Base-by-base conservation (phyloP, 2,888 invertebrate species). In the Chloromyia formosa region DNA sequence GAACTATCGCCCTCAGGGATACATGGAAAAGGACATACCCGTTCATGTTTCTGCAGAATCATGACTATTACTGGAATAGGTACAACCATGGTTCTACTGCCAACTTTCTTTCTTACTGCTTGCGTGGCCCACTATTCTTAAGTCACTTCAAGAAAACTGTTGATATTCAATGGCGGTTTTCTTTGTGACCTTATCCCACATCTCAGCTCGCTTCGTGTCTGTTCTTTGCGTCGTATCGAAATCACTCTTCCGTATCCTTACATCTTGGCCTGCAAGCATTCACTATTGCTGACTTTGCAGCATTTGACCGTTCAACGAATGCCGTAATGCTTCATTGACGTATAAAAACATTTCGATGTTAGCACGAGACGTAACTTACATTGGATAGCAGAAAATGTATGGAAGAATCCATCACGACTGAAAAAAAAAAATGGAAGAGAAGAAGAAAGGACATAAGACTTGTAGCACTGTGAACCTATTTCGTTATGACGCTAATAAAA, bases 341-440 rank as follows among this genome's bases (percentile, higher is more conserved):
- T 69, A 69, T 69, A 69, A 53, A 54, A 69, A 66, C 45, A 66
- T 66, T 66, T 66, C 49, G 35, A 66, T 49, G 66, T 35, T 35
- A 49, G 5, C 62, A 62, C 40, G 35, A 62, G 40, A 14, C 62
- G 16, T 10, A 35, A 62, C 27, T 4, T 35, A 35, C 20, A 49
- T 22, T 49, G 45, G 18, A 18, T 14, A 27, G 68, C 27, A 14
- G 54, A 53, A 54, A 5, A 23, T n/a, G 22, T 35, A 35, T 10
- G 22, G 20, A 35, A 66, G 20, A 62, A 62, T 18, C 23, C 23
- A 23, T 60, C 60, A 14, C 10, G 60, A 23, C 60, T 60, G 9
- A 60, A n/a, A 23, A 20, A 23, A 23, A 60, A 60, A 23, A 23
- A 60, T 14, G 60, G 14, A 3, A n/a, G 42, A 16, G 9, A 64